Conservation (phyloP, 92 coral and sea anemone species). For the Phenganax subtilis region DNA sequence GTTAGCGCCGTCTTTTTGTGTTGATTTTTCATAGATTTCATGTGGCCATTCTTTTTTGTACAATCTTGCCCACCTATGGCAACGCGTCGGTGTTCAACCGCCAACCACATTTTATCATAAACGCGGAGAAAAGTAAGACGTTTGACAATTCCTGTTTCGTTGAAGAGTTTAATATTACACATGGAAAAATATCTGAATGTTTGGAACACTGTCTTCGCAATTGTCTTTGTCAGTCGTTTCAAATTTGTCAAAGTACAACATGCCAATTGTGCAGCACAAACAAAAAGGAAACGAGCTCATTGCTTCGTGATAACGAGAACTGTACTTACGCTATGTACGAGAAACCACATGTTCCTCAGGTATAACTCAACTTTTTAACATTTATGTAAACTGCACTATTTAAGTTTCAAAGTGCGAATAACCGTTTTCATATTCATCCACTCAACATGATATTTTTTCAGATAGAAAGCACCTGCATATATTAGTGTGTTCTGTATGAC, state of each 20-base stretch:
- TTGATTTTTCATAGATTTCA: background rate
- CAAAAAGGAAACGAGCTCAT: background rate
- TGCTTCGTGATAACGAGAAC: background rate
- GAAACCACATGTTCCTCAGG: background rate
- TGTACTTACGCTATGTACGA: slow-evolving; percentile 4
- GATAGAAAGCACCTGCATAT: no score
- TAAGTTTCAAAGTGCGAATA: background rate
- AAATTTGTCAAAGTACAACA: background rate
- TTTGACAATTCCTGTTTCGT: background rate
- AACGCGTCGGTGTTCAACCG: background rate
- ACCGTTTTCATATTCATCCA: no score
- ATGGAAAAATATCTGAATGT: slow-evolving; percentile 13
- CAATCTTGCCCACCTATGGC: background rate
- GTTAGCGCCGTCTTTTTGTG: background rate
- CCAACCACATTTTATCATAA: slow-evolving; percentile 12
- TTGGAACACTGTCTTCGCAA: background rate
- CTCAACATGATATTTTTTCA: no score
- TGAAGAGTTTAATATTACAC: background rate
- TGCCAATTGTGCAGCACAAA: slow-evolving; percentile 3
- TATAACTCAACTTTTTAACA: background rate
- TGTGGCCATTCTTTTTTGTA: background rate
- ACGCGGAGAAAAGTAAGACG: background rate
- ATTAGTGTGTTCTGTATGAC: no score
- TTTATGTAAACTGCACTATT: background rate
- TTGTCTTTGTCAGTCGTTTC: slow-evolving; percentile 5